Base-by-base conservation (phyloP, 2,888 invertebrate genomes). In the Gnatocerus cornutus region DNA sequence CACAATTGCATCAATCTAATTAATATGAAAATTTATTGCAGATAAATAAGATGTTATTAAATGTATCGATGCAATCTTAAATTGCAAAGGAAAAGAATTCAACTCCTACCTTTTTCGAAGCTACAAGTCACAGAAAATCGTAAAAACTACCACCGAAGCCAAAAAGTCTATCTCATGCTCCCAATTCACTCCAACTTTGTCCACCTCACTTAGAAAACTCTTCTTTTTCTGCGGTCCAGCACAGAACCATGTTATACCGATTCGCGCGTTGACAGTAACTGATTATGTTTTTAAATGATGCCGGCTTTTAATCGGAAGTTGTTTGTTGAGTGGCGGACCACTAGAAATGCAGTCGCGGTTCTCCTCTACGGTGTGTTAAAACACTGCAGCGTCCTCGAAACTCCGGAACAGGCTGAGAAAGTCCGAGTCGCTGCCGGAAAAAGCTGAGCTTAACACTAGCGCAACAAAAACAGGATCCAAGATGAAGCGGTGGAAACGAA, bases 291-390 rank as follows among this genome's bases (percentile, higher is more conserved):
- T 69, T 69, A 59, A 73, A 68, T 56, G 71, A 53, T 69, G 74
- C 70, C 73, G 73, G 68, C 72, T 73, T 70, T 69, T 71, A 65
- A 71, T 76, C 75, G 75, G 75, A 76, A 76, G 73, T 73, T 68
- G 71, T 71, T 72, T 72, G 73, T 75, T 75, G 74, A 73, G 71
- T 46, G 56, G 37, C 68, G 61, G 48, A 63, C 37, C 48, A 48
- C 50, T 68, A 37, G 58, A 63, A 68, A 56, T 56, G 56, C 52
- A 63, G 41, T 29, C 33, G 63, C 16, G 45, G 43, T 65, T 14
- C 29, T 43, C 58, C 48, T 48, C 33, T 33, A 16, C 37, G 14
- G 13, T 46, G 27, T 33, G 30, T 59, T 59, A 61, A 61, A 61
- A 61, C 27, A 45, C 14, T 29, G 39, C 50, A 39, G 52, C 53